phyloP scores from a whole-genome alignment of 2,113 vertebrate species.

The Syrrhaptes paradoxus region DNA sequence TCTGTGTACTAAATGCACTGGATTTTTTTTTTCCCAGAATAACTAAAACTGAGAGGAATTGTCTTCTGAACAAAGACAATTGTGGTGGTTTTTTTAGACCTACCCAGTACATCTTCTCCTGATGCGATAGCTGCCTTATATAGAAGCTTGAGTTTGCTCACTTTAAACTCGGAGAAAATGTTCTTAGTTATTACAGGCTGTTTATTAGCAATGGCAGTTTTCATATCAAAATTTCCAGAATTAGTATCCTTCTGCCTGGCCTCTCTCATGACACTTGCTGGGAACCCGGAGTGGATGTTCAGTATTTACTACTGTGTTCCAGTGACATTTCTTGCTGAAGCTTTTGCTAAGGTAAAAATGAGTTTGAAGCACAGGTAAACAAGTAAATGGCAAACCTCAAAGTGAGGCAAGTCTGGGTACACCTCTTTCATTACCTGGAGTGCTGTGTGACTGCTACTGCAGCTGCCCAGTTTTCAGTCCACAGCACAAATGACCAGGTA shows the following conservation, averaged over 20 bases:
- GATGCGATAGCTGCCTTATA: conserved; percentile 27
- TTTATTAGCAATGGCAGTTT: background rate
- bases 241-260: background rate
- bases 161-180: background rate
- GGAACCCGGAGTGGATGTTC: background rate
- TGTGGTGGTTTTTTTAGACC: background rate
- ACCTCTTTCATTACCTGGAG: background rate
- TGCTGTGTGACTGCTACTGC: background rate
- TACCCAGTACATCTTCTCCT: conserved; percentile 37
- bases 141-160: conserved; percentile 16
- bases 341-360: background rate
- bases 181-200: background rate
- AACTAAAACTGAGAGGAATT: conserved; percentile 19
- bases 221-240: background rate
- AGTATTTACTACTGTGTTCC: background rate
- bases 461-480: background rate
- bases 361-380: background rate
- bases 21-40: background rate
- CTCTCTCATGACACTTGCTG: background rate
- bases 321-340: background rate
- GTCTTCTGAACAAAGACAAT: conserved; percentile 42
- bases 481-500: background rate
- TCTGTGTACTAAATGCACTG: conserved; percentile 38
- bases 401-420: background rate
- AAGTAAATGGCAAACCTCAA: background rate